These are phyloP conservation scores for Rhorus exstirpatorius DNA, from an alignment of 2,888 invertebrate species.

Conservation along the genomic window DNA sequence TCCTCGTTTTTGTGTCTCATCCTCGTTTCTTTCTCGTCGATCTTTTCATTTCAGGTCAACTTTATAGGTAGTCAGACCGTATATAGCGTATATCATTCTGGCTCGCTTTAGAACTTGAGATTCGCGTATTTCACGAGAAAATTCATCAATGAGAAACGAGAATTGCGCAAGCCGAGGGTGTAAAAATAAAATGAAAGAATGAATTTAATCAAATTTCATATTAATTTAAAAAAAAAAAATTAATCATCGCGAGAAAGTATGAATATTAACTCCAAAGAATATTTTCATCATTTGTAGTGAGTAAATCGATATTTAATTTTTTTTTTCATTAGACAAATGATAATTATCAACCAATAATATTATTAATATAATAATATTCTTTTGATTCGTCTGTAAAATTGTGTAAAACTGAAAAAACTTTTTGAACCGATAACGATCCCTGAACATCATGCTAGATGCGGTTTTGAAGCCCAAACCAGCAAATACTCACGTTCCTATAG, in stretches of 20 bases:
- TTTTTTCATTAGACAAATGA: no score
- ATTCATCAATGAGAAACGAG: constrained; percentile 4
- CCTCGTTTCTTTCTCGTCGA: constrained; percentile 57
- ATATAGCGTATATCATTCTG: constrained; percentile 11
- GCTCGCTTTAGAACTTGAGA: constrained; percentile 23
- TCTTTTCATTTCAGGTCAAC: constrained; percentile 64
- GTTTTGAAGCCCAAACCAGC: constrained; percentile 13
- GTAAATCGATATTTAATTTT: no score
- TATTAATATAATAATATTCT: background rate
- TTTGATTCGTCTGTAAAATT: background rate
- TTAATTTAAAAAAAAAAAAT: constrained; percentile 1
- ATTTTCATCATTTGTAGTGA: no score
- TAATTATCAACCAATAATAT: background rate
- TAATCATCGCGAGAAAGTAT: no score
- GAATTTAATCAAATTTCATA: no score
- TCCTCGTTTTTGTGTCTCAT: constrained; percentile 36
- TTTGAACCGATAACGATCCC: background rate
- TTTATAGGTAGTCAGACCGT: constrained; percentile 39
- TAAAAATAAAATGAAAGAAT: no score
- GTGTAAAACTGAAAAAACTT: constrained; percentile 2
- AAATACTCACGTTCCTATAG: constrained; percentile 23
- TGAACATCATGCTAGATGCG: constrained; percentile 8
- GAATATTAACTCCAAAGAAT: no score
- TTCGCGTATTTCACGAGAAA: background rate
- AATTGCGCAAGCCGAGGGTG: background rate